phyloP scores from a whole-genome alignment of 2,797 vertebrate genomes.

The Taenioides sp. region DNA sequence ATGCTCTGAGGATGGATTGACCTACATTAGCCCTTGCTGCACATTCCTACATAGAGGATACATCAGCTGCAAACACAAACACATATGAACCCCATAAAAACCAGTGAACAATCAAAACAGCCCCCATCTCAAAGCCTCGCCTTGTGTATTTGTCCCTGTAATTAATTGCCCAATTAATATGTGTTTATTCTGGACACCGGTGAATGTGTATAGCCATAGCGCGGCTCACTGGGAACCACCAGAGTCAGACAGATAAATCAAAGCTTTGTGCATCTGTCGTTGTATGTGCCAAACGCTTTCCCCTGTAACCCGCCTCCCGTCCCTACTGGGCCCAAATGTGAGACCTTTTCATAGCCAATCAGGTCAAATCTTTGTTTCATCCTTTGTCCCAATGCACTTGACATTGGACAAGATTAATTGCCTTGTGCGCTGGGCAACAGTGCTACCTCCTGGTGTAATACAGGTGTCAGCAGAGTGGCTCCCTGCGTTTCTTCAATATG shows the following conservation, averaged over 20 bases:
- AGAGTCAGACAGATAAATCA: conserved; percentile 81
- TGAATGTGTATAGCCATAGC: conserved; percentile 54
- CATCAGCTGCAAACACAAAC: conserved; percentile 21
- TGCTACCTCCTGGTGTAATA: conserved; percentile 71
- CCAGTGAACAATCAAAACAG: conserved; percentile 62
- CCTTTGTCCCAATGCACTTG: conserved; percentile 73
- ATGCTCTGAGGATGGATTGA: conserved; percentile 70
- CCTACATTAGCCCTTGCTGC: conserved; percentile 75
- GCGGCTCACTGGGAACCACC: conserved; percentile 66
- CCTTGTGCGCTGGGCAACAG: conserved; percentile 70
- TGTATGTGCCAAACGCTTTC: conserved; percentile 67
- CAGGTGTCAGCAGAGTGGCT: conserved; percentile 69
- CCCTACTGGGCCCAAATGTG: conserved; percentile 68
- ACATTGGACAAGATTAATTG: conserved; percentile 82
- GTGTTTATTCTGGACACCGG: conserved; percentile 78
- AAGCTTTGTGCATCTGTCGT: conserved; percentile 75
- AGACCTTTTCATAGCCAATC: conserved; percentile 77
- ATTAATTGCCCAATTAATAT: conserved; percentile 80
- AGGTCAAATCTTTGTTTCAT: conserved; percentile 78
- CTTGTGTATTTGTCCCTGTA: conserved; percentile 69
- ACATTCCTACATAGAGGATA: conserved; percentile 50
- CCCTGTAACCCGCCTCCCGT: conserved; percentile 56
- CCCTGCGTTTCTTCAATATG: conserved; percentile 53
- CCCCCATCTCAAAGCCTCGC: conserved; percentile 53
- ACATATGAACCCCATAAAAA: conserved; percentile 30